Base-by-base conservation (phyloP, 2,113 vertebrate genomes). In the Daboia siamensis region DNA sequence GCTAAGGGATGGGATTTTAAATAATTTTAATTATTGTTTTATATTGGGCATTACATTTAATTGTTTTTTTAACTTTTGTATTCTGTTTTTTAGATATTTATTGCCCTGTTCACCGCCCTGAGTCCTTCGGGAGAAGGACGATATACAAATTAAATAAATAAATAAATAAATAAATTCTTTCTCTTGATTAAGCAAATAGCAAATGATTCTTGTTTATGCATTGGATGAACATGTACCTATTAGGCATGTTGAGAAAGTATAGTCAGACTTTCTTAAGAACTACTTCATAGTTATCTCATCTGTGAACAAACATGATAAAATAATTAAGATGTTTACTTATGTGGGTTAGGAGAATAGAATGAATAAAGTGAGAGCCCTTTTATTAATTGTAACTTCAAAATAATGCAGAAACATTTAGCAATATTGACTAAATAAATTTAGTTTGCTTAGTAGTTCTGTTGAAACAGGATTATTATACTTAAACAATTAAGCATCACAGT, bases 401-500 rank as follows among this genome's bases (percentile, higher is more conserved):
- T 24, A 87, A 64, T 93, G 88, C 20, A 90, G 86, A 88, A 48
- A 44, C 1, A 93, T 0, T 1, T 93, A 59, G 1, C 13, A 93
- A 90, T 0, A 85, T 80, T 87, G 92, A 64, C 20, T 91, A 52
- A 8, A 89, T 46, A 61, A 93, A 94, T 15, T 46, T 33, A 24
- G 0, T 55, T 93, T 92, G 20, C 24, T 5, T 64, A 86, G 5
- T 85, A 86, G 0, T 10, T 93, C 7, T 84, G 94, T 90, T 4
- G 24, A 46, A 94, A 94, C 6, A 91, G 29, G 87, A 89, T 15
- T 94, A 96, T 92, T 23, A 13, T 44, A 20, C 51, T 3, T 46
- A 93, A 89, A 55, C 59, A 96, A 55, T 1, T 85, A 95, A 64
- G 69, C 89, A 44, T 51, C 85, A 29, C 52, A 74, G 55, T 94